Base-by-base conservation (phyloP, 2,888 invertebrate species). In the Megalurothrips usitatus region DNA sequence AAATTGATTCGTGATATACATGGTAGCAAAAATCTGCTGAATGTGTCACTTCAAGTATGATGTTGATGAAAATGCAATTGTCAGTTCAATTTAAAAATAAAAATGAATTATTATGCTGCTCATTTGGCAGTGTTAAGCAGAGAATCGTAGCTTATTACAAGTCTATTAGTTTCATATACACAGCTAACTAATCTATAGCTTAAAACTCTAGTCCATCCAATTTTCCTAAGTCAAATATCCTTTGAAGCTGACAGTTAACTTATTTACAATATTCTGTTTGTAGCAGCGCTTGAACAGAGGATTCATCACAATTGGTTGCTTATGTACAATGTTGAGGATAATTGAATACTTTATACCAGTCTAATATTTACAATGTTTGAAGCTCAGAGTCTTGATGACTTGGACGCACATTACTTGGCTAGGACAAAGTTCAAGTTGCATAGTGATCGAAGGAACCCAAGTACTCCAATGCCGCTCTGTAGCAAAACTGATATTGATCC, bases 401-500 rank as follows among this genome's bases (percentile, higher is more conserved):
- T 68, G 68, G 68, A 68, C 68, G 23, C 11, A n/a, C n/a, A 68
- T 23, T 11, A 68, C 26, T 68, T 8, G 11, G 80, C 11, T 52
- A 14, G 12, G 79, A 6, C 9, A 23, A 23, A 11, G 9, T 23
- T 93, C 92, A 95, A 91, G 94, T 95, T 87, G 95, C 92, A 89
- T 96, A 96, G 88, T 98, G 97, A 89, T 98, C 98, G 89, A 98
- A 99, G 43, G 97, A 98, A 85, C 97, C 97, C 87, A 99, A 92
- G 89, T 99, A 99, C 88, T 99, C 99, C 87, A 99, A 91, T 85
- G 98, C 98, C 83, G 99, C 98, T 85, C 97, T 94, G 89, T 99
- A 99, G 90, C 99, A 98, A 90, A 99, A 99, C 89, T 99, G 97
- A 89, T 99, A 99, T 89, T 99, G 99, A 90, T 99, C 98, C 96